Base-by-base conservation (phyloP, 2,113 vertebrate genomes). In the Vombatus ursinus region DNA sequence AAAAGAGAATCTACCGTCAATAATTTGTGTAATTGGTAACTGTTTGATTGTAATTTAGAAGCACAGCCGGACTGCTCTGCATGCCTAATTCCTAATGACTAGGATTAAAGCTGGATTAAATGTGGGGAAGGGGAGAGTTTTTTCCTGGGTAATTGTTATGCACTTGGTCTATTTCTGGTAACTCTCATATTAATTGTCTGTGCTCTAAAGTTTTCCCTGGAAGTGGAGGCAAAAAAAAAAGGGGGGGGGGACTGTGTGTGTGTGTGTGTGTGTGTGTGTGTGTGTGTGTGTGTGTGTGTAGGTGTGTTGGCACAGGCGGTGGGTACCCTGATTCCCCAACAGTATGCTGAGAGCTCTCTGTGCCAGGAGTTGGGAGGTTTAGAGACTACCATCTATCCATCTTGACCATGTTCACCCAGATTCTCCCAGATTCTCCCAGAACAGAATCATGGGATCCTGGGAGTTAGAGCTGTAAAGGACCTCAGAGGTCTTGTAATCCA, bases 11-110 rank as follows among this genome's bases (percentile, higher is more conserved):
- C 99, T 99, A 99, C 99, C 99, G 99, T 99, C 99, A 99, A 99
- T 99, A 99, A 99, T 99, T 99, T 99, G 99, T 99, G 99, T 99
- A 99, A 99, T 99, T 99, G 99, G 99, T 99, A 99, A 99, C 99
- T 99, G 99, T 99, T 99, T 99, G 99, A 99, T 99, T 99, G 99
- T 99, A 99, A 99, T 99, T 99, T 99, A 99, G 99, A 99, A 99
- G 99, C 99, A 99, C 99, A 99, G 99, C 99, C 99, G 99, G 99
- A 99, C 99, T 99, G 99, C 99, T 99, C 99, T 98, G 99, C 99
- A 99, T 99, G 99, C 99, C 99, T 99, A 99, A 99, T 99, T 99
- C 99, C 99, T 99, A 99, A 99, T 99, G 99, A 99, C 99, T 99
- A 99, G 99, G 99, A 99, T 99, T 99, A 99, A 99, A 99, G 99